Conservation (phyloP, 1,140 invertebrate genomes). For the Cepaea nemoralis region DNA sequence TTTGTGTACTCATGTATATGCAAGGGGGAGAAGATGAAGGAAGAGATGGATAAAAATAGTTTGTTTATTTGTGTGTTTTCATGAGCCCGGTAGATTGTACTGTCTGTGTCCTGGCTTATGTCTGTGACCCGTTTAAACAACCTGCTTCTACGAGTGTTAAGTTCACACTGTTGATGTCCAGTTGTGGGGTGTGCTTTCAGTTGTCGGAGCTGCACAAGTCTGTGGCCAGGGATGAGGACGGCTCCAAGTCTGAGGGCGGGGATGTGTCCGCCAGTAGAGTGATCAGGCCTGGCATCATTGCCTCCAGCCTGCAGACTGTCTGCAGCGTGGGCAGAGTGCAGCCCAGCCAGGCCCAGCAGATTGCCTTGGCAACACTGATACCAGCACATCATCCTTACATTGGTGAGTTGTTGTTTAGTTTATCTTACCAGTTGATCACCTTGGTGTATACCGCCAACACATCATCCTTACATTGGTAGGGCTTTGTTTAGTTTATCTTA, state of each 20-base stretch:
- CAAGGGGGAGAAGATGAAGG: too few relatives aligned
- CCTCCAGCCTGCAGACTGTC: constrained; percentile 53
- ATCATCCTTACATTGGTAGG: too few relatives aligned
- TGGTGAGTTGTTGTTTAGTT: not conserved
- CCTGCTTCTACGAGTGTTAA: too few relatives aligned
- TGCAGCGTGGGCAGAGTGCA: constrained; percentile 59
- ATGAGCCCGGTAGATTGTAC: too few relatives aligned
- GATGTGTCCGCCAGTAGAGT: constrained; percentile 37
- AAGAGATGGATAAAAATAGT: too few relatives aligned
- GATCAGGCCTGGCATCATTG: constrained; percentile 55
- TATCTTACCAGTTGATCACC: not conserved
- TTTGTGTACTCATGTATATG: too few relatives aligned
- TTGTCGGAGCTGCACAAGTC: constrained; percentile 49
- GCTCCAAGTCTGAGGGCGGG: constrained; percentile 41
- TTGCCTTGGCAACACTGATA: constrained; percentile 62
- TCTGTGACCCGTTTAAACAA: too few relatives aligned
- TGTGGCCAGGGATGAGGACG: constrained; percentile 49
- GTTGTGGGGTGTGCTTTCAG: too few relatives aligned
- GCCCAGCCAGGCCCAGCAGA: constrained; percentile 57
- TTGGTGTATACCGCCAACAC: not conserved
- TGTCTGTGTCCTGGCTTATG: too few relatives aligned
- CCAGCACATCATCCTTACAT: constrained; percentile 60
- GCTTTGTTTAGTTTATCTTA: too few relatives aligned
- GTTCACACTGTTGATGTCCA: too few relatives aligned
- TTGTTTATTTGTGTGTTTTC: too few relatives aligned